These are phyloP conservation scores for Saxidomus purpurata DNA, from an alignment of 1,140 invertebrate species.

Conservation along the genomic window DNA sequence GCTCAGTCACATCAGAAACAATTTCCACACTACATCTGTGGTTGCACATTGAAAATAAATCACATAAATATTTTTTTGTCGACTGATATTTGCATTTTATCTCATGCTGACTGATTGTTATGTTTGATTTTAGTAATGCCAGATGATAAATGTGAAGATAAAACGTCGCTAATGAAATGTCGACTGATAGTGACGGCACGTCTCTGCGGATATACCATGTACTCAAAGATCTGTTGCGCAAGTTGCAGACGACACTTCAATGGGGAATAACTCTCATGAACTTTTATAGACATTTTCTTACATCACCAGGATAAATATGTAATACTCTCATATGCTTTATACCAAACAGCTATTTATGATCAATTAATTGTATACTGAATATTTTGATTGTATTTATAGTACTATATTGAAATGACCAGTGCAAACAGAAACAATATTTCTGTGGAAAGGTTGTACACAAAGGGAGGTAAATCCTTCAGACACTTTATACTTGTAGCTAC, in stretches of 20 bases:
- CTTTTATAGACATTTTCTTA: background rate
- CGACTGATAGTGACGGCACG: conserved; percentile 71
- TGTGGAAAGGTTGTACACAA: background rate
- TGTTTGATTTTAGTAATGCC: conserved; percentile 58
- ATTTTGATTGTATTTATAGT: background rate
- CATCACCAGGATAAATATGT: background rate
- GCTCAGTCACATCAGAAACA: no score
- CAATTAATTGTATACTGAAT: background rate
- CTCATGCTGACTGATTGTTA: no score
- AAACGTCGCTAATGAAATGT: conserved; percentile 71
- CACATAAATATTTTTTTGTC: no score
- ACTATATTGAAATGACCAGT: background rate
- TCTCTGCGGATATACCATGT: conserved; percentile 73
- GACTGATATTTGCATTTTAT: no score
- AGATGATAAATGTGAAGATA: conserved; percentile 70
- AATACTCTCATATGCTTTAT: conserved; percentile 39
- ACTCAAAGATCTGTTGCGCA: conserved; percentile 71
- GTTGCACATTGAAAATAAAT: no score
- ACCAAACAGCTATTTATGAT: conserved; percentile 32
- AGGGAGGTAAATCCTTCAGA: background rate
- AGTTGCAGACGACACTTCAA: conserved; percentile 63
- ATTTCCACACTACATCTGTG: no score
- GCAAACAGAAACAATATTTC: background rate
- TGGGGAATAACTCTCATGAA: conserved; percentile 33
- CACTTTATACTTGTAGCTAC: no score